Evolutionary conservation across 2,113 vertebrate species (phyloP).

Genomic region (Oreochromis spilurus): DNA sequence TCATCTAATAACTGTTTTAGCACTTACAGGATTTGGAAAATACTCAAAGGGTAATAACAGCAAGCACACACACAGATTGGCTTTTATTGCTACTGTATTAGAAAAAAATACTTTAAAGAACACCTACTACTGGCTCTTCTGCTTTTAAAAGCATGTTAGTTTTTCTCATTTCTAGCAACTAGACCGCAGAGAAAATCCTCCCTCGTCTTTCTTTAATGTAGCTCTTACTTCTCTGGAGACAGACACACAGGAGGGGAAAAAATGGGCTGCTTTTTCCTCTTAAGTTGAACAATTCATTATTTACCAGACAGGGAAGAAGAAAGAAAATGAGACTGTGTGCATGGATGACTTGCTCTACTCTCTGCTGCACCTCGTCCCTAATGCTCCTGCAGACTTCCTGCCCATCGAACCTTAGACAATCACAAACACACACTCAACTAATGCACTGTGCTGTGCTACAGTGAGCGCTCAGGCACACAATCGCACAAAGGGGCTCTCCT

Average conservation of each 20-base stretch:
- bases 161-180: neutral
- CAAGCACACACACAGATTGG: neutral
- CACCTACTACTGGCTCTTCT: neutral
- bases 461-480: neutral
- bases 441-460: neutral
- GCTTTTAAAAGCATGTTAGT: neutral
- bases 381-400: neutral
- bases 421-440: neutral
- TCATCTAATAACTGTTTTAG: neutral
- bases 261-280: conserved; percentile 7
- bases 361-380: neutral
- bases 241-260: neutral
- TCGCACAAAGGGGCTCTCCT: neutral
- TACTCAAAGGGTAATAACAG: neutral
- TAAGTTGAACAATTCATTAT: conserved; percentile 40
- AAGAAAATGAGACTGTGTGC: conserved; percentile 10
- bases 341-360: conserved; percentile 8
- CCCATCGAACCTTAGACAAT: neutral
- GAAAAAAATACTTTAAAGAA: neutral
- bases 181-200: neutral
- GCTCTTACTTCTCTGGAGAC: neutral
- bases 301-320: conserved; percentile 26
- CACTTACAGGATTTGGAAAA: neutral
- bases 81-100: neutral
- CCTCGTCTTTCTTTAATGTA: neutral